A percentile compares a stretch with the other conserved stretches of the same genome.
Conservation (phyloP, 2,888 invertebrate species). For the Athrips mouffetella region DNA sequence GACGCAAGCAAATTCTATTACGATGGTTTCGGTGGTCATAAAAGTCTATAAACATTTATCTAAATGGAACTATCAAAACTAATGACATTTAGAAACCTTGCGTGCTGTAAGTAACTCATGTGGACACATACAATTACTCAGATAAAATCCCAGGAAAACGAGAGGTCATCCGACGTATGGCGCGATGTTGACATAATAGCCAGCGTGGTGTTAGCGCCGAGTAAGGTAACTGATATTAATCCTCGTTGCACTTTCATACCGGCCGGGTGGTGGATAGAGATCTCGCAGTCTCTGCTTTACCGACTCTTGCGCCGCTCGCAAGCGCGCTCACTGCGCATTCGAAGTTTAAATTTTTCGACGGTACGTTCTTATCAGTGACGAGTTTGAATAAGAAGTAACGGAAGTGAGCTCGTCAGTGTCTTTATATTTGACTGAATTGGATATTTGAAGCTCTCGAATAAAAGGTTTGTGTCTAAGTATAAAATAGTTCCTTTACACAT, state of each 20-base stretch:
- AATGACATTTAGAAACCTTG: not conserved
- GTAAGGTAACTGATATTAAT: conserved; percentile 66
- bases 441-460: conserved; percentile 1
- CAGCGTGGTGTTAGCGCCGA: conserved; percentile 55
- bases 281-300: conserved; percentile 51
- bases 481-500: too few relatives aligned
- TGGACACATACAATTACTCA: conserved; percentile 1
- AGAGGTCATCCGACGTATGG: conserved; percentile 15
- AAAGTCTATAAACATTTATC: too few relatives aligned
- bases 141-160: conserved; percentile 22
- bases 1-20: too few relatives aligned
- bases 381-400: conserved; percentile 8
- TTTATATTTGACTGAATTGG: not conserved
- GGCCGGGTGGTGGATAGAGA: conserved; percentile 30
- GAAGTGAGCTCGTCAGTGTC: conserved; percentile 14
- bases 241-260: conserved; percentile 64
- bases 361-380: conserved; percentile 10
- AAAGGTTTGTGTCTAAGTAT: conserved; percentile 11
- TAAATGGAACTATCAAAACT: too few relatives aligned
- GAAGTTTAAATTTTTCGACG: conserved; percentile 2
- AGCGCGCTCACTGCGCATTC: conserved; percentile 34
- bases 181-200: conserved; percentile 47
- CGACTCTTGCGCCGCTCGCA: conserved; percentile 54
- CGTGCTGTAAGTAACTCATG: not conserved
- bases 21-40: too few relatives aligned